Conservation (phyloP, 2,113 vertebrate genomes). For the Leucoraja erinaceus region DNA sequence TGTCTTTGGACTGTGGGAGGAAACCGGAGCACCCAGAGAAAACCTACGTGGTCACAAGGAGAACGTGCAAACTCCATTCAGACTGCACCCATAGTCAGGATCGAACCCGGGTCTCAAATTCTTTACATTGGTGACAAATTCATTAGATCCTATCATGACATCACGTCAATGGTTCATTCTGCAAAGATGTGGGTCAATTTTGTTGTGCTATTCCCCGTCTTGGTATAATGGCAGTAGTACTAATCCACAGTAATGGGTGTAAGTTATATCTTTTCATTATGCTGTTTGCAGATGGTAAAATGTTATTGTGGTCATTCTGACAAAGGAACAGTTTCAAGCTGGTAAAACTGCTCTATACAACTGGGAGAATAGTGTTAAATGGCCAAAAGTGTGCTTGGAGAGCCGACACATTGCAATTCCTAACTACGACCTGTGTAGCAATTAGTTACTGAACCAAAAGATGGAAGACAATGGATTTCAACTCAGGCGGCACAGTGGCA, state of each 20-base stretch:
- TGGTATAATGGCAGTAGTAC: neutral
- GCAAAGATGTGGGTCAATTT: neutral
- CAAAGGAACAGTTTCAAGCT: neutral
- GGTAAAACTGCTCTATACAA: neutral
- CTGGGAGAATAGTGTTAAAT: neutral
- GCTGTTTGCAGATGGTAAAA: neutral
- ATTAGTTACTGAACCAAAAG: neutral
- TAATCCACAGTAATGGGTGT: neutral
- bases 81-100: too few relatives aligned
- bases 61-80: too few relatives aligned
- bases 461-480: neutral
- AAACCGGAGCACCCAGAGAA: too few relatives aligned
- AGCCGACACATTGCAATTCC: neutral
- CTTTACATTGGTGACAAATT: neutral
- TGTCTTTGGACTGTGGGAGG: too few relatives aligned
- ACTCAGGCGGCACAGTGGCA: too few relatives aligned
- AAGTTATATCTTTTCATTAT: neutral
- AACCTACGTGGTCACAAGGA: too few relatives aligned
- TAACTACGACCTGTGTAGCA: neutral
- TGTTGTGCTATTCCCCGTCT: neutral
- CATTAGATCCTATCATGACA: neutral
- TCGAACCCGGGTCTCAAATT: too few relatives aligned
- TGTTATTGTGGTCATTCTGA: neutral
- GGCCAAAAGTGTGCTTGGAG: neutral
- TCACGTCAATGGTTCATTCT: neutral